Base-by-base conservation (phyloP, 2,888 invertebrate species). In the Hanleya hanleyi region DNA sequence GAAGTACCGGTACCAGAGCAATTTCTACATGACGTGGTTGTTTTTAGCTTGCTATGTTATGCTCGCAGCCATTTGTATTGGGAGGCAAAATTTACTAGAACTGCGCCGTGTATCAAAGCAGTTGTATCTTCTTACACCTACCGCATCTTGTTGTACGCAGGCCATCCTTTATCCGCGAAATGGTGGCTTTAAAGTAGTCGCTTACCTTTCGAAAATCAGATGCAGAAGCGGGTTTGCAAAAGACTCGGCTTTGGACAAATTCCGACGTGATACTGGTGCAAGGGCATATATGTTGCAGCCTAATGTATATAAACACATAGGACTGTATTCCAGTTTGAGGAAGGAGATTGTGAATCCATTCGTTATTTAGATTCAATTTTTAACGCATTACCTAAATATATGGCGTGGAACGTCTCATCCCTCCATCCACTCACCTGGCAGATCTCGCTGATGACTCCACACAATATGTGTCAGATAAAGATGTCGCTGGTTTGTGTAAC, bases 111-210 rank as follows among this genome's bases (percentile, higher is more conserved):
- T 87, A 15, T 83, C 87, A 0, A 75, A 76, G 5, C 71, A 83
- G 49, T 71, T 87, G 1, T 85, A 86, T 76, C 82, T 82, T 62
- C 74, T 86, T 4, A 81, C 83, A 0, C 83, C 83, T 3, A 84
- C 88, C 0, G 88, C 89, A 3, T 82, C 86, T 26, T 89, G 89
- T 69, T 89, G 89, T 68, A 88, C 88, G 1, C 89, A 88, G 0
- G 89, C 89, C 18, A 84, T 87, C 76, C 69, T 89, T 26, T 89
- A 84, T 73, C 83, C 87, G 7, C 71, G 75, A 15, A 35, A 73
- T 22, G 83, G 83, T 1, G 85, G 82, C 12, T 26, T 35, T 6
- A 50, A 65, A 7, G 77, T 88, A 6, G 69, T 83, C 3, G 68
- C 74, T 1, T 84, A 83, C 70, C 74, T 90, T 26, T 76, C 78